Evolutionary conservation across 2,797 vertebrate genomes (phyloP), one percentile per base, ranked within the genome.

Genomic region (Sitta carolinensis): DNA sequence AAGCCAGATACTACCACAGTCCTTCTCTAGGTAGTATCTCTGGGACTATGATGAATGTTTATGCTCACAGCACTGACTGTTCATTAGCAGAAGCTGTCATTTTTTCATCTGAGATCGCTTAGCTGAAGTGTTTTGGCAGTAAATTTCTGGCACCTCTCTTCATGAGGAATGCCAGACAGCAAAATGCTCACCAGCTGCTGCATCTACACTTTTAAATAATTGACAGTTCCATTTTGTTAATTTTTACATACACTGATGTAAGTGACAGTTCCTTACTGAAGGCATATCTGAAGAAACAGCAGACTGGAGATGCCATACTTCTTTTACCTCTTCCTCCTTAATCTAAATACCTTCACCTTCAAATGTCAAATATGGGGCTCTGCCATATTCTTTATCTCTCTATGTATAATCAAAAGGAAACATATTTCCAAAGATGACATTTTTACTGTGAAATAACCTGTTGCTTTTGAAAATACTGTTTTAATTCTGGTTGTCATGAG

Each of bases 71-170:
- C 22, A 77, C 75, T 87, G 78, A 77, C 75, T 83, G 69, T 68
- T 87, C 87, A 83, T 95, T 92, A 95, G 93, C 84, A 90, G 89
- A 92, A 92, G 66, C 64, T 93, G 81, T 91, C 89, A 89, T 75
- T 93, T 92, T 90, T 90, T 96, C 74, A 85, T 90, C 87, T 92
- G 82, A 95, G 72, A 87, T 83, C 82, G 77, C 64, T 95, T 94
- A 80, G 76, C 64, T 88, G 54, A 84, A 93, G 50, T 68, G 62
- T 86, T 94, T 96, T 87, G 94, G 94, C 82, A 94, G 89, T 72
- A 80, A 72, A 72, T 87, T 95, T 92, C 76, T 93, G 89, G 93
- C 79, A 63, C 20, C 21, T 20, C 36, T 51, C 22, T 80, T 64
- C 0, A 0, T 20, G 30, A 94, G 61, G 62, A 94, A 85, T 84